Evolutionary conservation across 2,797 vertebrate species (phyloP).

Genomic region (Telmatherina bonti): DNA sequence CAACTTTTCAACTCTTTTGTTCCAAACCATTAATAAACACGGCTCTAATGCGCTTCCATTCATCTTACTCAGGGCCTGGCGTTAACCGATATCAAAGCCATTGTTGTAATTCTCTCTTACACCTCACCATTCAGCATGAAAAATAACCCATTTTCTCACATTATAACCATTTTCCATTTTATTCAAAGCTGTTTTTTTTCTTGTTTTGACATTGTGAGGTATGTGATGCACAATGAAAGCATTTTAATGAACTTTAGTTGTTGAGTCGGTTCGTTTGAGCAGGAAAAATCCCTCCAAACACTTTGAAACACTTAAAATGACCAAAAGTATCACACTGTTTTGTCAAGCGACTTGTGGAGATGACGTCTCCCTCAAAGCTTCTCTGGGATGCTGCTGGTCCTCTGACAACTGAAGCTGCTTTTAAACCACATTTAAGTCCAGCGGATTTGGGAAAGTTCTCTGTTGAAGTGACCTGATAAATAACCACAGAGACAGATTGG

Average conservation of each 20-base stretch:
- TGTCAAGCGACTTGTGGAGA: not conserved
- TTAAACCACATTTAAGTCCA: too few species aligned
- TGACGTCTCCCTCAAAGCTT: not conserved
- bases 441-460: too few species aligned
- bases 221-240: slow-evolving; percentile 5
- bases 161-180: slow-evolving; percentile 36
- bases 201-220: not conserved
- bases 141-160: slow-evolving; percentile 46
- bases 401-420: not conserved
- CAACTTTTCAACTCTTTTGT: slow-evolving; percentile 56
- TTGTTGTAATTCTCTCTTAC: slow-evolving; percentile 31
- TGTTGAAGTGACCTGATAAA: too few species aligned
- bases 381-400: not conserved
- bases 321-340: too few species aligned
- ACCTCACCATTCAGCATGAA: slow-evolving; percentile 22
- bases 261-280: not conserved
- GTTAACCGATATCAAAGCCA: slow-evolving; percentile 49
- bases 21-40: slow-evolving; percentile 68
- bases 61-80: slow-evolving; percentile 55
- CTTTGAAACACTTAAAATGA: not conserved
- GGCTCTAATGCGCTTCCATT: slow-evolving; percentile 63
- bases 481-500: too few species aligned
- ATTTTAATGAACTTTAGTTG: slow-evolving; percentile 6
- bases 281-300: not conserved
- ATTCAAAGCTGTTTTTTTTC: slow-evolving; percentile 29